phyloP scores from a whole-genome alignment of 2,888 invertebrate genomes.

The Myopa tessellatipennis region DNA sequence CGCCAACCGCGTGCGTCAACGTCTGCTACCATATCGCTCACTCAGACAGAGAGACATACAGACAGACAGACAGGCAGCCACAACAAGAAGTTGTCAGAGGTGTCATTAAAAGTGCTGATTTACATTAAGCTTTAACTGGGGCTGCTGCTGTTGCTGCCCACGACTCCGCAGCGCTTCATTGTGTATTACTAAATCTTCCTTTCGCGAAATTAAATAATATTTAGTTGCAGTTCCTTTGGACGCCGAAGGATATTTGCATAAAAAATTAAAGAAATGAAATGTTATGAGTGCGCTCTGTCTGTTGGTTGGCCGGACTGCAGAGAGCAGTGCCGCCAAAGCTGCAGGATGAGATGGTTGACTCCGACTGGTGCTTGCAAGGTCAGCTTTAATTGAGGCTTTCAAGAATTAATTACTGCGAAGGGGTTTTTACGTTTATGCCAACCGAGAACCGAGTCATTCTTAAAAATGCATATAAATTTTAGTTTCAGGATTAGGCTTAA shows the following conservation, averaged over 20 bases:
- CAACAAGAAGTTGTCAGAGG: conserved; percentile 17
- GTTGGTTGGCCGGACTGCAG: neutral
- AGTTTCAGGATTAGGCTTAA: too few relatives aligned
- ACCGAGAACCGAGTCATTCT: too few relatives aligned
- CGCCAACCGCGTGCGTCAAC: neutral
- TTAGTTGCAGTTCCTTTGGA: neutral
- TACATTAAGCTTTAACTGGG: neutral
- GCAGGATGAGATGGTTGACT: neutral
- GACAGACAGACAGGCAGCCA: neutral
- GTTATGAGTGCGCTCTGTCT: conserved; percentile 13
- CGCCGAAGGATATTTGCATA: conserved; percentile 39
- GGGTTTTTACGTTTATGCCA: neutral
- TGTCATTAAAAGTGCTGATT: conserved; percentile 21
- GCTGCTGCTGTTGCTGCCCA: neutral
- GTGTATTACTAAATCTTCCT: neutral
- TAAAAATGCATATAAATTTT: too few relatives aligned
- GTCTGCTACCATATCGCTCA: neutral
- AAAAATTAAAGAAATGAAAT: conserved; percentile 31
- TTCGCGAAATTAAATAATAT: neutral
- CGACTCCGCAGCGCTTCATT: neutral
- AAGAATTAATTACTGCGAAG: conserved; percentile 21
- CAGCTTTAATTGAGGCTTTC: conserved; percentile 35
- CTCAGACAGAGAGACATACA: neutral
- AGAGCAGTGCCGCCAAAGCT: neutral
- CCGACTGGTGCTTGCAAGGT: conserved; percentile 24